phyloP scores from a whole-genome alignment of 2,797 vertebrate genomes.

The Falco biarmicus region DNA sequence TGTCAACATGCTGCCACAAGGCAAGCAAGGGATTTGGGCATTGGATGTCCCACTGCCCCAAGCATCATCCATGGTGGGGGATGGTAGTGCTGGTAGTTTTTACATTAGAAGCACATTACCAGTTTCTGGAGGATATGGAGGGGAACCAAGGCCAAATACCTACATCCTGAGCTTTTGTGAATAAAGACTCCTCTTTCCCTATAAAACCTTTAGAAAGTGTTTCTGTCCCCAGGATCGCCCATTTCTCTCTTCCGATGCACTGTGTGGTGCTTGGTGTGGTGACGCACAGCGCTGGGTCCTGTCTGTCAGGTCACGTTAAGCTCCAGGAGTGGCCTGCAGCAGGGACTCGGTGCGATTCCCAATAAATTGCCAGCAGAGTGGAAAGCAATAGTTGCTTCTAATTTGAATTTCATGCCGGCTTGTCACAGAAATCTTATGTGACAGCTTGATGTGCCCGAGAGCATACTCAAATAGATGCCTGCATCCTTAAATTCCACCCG shows the following conservation, averaged over 20 bases:
- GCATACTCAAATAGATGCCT: conserved; percentile 35
- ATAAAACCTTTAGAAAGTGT: not conserved
- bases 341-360: not conserved
- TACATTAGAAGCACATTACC: not conserved
- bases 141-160: not conserved
- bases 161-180: not conserved
- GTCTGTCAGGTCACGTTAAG: conserved; percentile 59
- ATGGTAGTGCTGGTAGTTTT: not conserved
- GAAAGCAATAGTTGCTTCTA: conserved; percentile 59
- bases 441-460: conserved; percentile 2
- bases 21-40: not conserved
- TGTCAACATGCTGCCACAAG: not conserved
- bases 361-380: conserved; percentile 44
- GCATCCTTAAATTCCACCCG: not conserved
- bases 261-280: not conserved
- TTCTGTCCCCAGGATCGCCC: not conserved
- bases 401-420: conserved; percentile 61
- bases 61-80: not conserved
- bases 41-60: not conserved
- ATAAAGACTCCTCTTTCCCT: not conserved
- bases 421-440: conserved; percentile 9
- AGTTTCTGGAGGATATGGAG: not conserved
- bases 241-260: not conserved
- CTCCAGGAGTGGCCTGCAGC: conserved; percentile 32
- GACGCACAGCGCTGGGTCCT: accelerated